Evolutionary conservation across 2,797 vertebrate species (phyloP).

Genomic region (Lutjanus campechanus): DNA sequence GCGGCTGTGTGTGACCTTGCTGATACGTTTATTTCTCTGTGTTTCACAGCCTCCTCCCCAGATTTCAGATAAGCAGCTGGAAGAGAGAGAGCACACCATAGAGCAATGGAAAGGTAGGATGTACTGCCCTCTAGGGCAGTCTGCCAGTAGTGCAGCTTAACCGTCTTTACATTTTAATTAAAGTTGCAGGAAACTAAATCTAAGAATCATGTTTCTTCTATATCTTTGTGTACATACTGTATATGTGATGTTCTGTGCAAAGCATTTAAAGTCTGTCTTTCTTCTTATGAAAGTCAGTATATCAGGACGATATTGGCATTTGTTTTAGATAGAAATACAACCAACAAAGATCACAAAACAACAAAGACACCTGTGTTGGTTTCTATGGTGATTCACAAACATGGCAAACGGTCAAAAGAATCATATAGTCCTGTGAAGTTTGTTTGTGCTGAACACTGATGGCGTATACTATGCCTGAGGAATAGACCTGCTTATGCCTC

Average conservation of each 20-base stretch:
- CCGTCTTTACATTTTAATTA: neutral
- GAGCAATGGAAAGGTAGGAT: slow-evolving; percentile 98
- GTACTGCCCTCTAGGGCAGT: slow-evolving; percentile 66
- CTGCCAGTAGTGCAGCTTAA: slow-evolving; percentile 25
- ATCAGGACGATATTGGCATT: neutral
- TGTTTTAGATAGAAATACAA: neutral
- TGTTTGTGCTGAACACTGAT: neutral
- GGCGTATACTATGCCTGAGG: neutral
- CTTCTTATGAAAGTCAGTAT: neutral
- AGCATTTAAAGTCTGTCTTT: too few relatives aligned
- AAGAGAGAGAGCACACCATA: slow-evolving; percentile 96
- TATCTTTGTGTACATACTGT: neutral
- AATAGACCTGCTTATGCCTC: neutral
- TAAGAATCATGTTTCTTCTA: neutral
- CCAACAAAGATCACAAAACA: neutral
- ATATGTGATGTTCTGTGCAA: neutral
- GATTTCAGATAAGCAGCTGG: slow-evolving; percentile 96
- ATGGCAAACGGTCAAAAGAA: neutral
- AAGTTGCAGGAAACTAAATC: neutral
- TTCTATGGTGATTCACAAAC: neutral
- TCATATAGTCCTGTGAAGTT: neutral
- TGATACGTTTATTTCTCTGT: slow-evolving; percentile 41
- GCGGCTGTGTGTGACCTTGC: slow-evolving; percentile 23
- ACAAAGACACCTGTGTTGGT: neutral
- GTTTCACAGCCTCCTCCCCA: slow-evolving; percentile 93